A percentile compares a stretch with the other conserved stretches of the same genome.
Evolutionary conservation across 2,113 vertebrate species (phyloP).

Genomic region (Sclerurus mexicanus): DNA sequence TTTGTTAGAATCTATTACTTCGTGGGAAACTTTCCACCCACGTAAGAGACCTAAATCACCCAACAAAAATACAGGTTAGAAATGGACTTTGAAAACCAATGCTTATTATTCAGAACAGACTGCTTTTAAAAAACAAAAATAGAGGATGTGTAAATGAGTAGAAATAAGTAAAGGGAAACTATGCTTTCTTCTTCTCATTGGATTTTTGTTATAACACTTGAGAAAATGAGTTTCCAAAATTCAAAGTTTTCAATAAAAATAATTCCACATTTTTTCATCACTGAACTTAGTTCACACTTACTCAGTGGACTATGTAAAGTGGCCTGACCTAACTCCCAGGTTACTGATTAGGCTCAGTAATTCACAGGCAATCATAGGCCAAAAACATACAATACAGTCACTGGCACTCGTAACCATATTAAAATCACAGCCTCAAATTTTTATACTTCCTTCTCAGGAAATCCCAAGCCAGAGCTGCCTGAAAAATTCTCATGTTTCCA

Average conservation of each 20-base stretch:
- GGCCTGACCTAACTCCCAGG: neutral
- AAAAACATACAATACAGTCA: neutral
- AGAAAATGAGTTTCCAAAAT: neutral
- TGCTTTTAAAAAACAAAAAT: neutral
- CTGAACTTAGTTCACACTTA: neutral
- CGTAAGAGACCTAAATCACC: neutral
- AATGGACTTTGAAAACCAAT: neutral
- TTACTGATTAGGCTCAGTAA: neutral
- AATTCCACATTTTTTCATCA: neutral
- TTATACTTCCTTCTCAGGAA: neutral
- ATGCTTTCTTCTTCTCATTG: neutral
- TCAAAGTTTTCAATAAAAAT: neutral
- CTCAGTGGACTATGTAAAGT: neutral
- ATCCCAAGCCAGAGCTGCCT: neutral
- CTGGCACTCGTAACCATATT: neutral
- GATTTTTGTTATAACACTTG: neutral
- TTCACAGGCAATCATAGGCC: neutral
- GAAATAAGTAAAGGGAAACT: neutral
- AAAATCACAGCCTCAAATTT: neutral
- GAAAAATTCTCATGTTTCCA: neutral
- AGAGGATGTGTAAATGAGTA: neutral
- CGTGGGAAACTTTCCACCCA: neutral
- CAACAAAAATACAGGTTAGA: neutral
- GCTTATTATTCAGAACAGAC: neutral
- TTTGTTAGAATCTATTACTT: neutral